Evolutionary conservation across 1,140 invertebrate genomes (phyloP).

Genomic region (Drosophila ananassae): DNA sequence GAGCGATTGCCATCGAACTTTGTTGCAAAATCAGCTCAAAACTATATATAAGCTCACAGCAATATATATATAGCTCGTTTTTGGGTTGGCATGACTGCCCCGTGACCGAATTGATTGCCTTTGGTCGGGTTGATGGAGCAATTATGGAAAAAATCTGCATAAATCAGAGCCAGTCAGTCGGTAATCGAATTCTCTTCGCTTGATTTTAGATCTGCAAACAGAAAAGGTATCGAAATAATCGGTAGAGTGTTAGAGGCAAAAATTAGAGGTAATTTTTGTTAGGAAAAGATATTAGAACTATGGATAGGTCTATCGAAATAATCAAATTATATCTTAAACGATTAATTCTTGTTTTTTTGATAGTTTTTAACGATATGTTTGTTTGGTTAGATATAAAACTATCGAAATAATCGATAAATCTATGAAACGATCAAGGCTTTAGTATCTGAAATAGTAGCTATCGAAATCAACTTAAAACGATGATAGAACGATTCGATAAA

Average conservation of each 20-base stretch:
- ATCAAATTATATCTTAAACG: not conserved
- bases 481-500: too few relatives aligned
- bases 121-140: constrained; percentile 1
- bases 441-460: too few relatives aligned
- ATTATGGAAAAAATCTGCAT: not conserved
- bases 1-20: constrained; percentile 43
- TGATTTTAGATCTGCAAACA: not conserved
- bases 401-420: too few relatives aligned
- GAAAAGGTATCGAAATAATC: not conserved
- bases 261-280: too few relatives aligned
- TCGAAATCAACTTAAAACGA: too few relatives aligned
- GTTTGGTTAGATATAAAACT: too few relatives aligned
- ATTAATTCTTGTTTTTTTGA: too few relatives aligned
- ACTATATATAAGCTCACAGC: not conserved
- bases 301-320: not conserved
- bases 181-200: constrained; percentile 1
- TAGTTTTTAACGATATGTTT: too few relatives aligned
- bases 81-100: not conserved
- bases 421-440: too few relatives aligned
- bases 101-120: constrained; percentile 5
- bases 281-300: too few relatives aligned
- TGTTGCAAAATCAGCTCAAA: constrained; percentile 15
- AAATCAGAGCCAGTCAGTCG: not conserved
- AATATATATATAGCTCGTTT: not conserved
- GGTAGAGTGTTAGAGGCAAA: not conserved